Base-by-base conservation (phyloP, 1,140 invertebrate species). In the Achroia grisella region DNA sequence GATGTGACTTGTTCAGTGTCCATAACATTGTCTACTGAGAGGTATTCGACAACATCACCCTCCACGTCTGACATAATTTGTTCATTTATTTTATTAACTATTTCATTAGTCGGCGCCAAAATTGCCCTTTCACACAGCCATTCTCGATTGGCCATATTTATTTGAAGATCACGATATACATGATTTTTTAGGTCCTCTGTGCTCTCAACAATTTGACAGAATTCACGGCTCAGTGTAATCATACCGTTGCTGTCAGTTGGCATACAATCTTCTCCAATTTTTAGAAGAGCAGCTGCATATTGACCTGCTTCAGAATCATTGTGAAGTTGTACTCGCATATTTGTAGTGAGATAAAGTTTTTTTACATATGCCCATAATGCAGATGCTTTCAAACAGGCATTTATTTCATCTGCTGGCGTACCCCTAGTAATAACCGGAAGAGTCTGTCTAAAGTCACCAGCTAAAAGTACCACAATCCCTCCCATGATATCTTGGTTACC, bases 371-470 rank as follows among this genome's bases (percentile, higher is more conserved):
- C 17, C 81, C 76, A 86, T 45, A 87, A 42, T 9, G 8, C 11
- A 41, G 56, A 62, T 1, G 56, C 39, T 49, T 66, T 62, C 46
- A 81, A 34, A 47, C 58, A 77, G 36, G 72, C 61, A 56, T 84
- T 82, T 15, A 87, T 36, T 71, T 86, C 74, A 64, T 88, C 73
- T 44, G 78, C 79, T 37, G 53, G 44, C 10, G 79, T 87, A 48
- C 61, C 71, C 60, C 68, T 57, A 33, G 56, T 48, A 13, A 87
- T 75, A 4, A 88, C 73, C 2, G 83, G 84, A 13, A 88, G 49
- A n/a, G 66, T 88, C 65, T 89, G 84, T 36, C 84, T 47, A 59
- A 88, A 89, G 70, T 89, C 82, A 33, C 87, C 86, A 27, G 58
- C 54, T 6, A 64, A 43, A 4, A 61, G 27, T 8, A 67, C 52